Base-by-base conservation (phyloP, 2,888 invertebrate species). In the Mythimna loreyi region DNA sequence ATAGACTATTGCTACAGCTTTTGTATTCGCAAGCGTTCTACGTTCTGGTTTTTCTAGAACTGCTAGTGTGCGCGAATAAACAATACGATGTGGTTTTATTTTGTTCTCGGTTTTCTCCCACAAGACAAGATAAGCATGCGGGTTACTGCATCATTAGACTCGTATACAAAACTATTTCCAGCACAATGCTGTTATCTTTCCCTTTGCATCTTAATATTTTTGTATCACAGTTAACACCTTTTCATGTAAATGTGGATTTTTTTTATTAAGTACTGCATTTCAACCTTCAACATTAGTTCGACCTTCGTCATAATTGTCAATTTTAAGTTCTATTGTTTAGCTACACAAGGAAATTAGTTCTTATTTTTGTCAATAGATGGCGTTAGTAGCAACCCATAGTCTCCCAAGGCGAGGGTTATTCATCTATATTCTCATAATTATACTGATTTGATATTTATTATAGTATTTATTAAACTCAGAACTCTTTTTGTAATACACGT, bases 141-240 rank as follows among this genome's bases (percentile, higher is more conserved):
- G 67, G 57, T 67, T 74, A 65, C 78, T 74, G 59, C 55, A 67
- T 67, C 65, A 66, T 67, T 79, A 80, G 30, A 47, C 43, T 45
- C 25, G 67, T 49, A 60, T 66, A 55, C 59, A 47, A 66, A 60
- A 63, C 72, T 53, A 53, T 53, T 75, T 75, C 21, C 19, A 49
- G 25, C 16, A 40, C 16, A 53, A 30, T 56, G 52, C 21, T 47
- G 33, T 47, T 61, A 58, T 62, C 9, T 63, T 40, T 56, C 57
- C 30, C 11, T 56, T 19, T 55, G 2, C 53, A 33, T 52, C 2
- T 7, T 52, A 36, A 19, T 66, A 47, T 21, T 33, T 11, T 40
- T 33, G 25, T 56, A 23, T 16, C 21, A 28, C 3, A 5, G 13
- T 49, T 50, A 8, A 33, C 33, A 36, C 50, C 0, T 21, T 28